A percentile compares a stretch with the other conserved stretches of the same genome.
These are phyloP conservation scores for Parochlus steinenii DNA, from an alignment of 2,888 invertebrate species.

Conservation along the genomic window DNA sequence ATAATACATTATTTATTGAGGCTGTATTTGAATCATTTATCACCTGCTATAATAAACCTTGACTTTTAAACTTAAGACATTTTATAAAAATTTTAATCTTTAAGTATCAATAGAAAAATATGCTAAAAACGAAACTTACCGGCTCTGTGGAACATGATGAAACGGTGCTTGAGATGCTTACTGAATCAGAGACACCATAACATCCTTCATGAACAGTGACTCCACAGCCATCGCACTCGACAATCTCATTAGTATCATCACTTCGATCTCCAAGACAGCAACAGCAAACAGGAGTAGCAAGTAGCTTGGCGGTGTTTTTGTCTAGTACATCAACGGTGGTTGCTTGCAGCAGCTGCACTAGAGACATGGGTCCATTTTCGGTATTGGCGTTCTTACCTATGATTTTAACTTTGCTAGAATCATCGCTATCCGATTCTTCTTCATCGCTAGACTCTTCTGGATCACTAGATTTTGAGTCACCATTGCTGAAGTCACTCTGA, in stretches of 20 bases:
- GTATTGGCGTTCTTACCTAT: neutral
- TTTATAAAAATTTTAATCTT: too few species aligned
- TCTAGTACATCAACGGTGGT: constrained; percentile 13
- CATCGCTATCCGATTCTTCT: constrained; percentile 15
- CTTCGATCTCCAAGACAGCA: constrained; percentile 87
- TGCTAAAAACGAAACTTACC: too few species aligned
- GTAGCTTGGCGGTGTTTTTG: constrained; percentile 33
- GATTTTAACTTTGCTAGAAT: constrained; percentile 9
- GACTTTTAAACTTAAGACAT: too few species aligned
- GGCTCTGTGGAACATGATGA: constrained; percentile 93
- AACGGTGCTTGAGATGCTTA: constrained; percentile 80
- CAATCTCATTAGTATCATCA: constrained; percentile 88
- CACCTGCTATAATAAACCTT: too few species aligned
- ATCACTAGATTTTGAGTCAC: constrained; percentile 12
- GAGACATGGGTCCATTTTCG: neutral
- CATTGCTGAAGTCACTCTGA: neutral
- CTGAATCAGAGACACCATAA: constrained; percentile 85
- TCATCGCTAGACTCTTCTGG: constrained; percentile 17
- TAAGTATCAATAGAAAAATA: too few species aligned
- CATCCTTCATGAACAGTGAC: constrained; percentile 95
- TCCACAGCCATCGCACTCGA: constrained; percentile 93
- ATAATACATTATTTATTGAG: too few species aligned
- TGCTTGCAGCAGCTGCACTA: constrained; percentile 14
- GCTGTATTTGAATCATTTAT: too few species aligned
- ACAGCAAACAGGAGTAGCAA: constrained; percentile 70